These are phyloP conservation scores for Coronaproctus castanopsis DNA, from an alignment of 2,888 invertebrate species.

Conservation along the genomic window DNA sequence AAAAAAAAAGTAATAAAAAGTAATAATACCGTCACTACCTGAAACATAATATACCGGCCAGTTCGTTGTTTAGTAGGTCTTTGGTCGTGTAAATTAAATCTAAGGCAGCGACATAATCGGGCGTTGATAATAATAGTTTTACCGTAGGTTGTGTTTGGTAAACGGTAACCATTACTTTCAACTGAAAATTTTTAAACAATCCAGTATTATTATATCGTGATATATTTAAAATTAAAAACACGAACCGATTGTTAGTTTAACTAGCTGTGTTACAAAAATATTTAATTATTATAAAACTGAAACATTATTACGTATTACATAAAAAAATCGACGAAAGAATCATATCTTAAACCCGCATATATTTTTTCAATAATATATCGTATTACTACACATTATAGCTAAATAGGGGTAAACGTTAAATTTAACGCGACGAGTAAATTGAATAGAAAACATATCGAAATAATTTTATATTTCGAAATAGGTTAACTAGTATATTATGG, in stretches of 20 bases:
- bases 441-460: too few relatives aligned
- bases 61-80: constrained; percentile 71
- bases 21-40: constrained; percentile 28
- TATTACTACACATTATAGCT: too few relatives aligned
- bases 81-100: constrained; percentile 93
- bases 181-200: constrained; percentile 23
- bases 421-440: too few relatives aligned
- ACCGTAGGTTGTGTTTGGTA: constrained; percentile 96
- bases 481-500: too few relatives aligned
- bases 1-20: neutral
- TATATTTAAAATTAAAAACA: neutral
- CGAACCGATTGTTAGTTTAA: too few relatives aligned
- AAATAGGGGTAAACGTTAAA: too few relatives aligned
- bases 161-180: constrained; percentile 83
- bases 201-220: neutral
- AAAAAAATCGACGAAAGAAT: neutral
- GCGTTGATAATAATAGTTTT: constrained; percentile 77
- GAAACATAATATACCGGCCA: constrained; percentile 83
- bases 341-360: neutral
- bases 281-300: neutral
- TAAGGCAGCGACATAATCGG: constrained; percentile 91
- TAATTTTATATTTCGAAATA: too few relatives aligned
- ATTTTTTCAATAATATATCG: neutral
- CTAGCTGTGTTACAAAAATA: too few relatives aligned
- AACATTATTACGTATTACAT: neutral